These are phyloP conservation scores for Rhyzopertha dominica DNA, from an alignment of 1,140 invertebrate species.

Conservation along the genomic window DNA sequence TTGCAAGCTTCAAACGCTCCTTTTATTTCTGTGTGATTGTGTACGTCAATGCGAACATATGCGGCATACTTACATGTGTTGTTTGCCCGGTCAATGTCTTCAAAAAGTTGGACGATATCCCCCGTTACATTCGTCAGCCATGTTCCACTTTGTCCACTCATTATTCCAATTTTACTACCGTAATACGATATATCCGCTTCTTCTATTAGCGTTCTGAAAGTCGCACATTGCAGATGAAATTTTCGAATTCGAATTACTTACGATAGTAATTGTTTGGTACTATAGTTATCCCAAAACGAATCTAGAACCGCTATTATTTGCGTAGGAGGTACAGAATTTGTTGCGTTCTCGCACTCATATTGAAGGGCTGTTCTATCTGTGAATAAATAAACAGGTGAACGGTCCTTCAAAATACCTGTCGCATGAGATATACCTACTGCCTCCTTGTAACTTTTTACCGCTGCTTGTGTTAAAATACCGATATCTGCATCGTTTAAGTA, in stretches of 20 bases:
- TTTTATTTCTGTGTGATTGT: too few species aligned
- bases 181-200: conserved; percentile 51
- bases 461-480: conserved; percentile 13
- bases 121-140: conserved; percentile 52
- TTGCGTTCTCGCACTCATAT: too few species aligned
- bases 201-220: conserved; percentile 44
- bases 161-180: conserved; percentile 52
- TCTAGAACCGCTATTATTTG: too few species aligned
- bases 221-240: conserved; percentile 6
- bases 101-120: conserved; percentile 23
- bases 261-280: too few species aligned
- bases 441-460: conserved; percentile 20
- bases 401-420: too few species aligned
- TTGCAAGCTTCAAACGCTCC: too few species aligned
- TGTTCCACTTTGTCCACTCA: conserved; percentile 53
- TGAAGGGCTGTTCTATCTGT: too few species aligned
- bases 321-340: too few species aligned
- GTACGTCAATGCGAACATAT: too few species aligned
- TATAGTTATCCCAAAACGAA: too few species aligned
- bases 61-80: conserved; percentile 24
- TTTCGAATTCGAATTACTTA: too few species aligned
- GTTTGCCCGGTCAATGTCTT: conserved; percentile 10
- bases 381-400: too few species aligned
- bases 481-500: conserved; percentile 24
- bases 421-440: conserved; percentile 26